Base-by-base conservation (phyloP, 2,888 invertebrate species). In the Gasteruption jaculator region DNA sequence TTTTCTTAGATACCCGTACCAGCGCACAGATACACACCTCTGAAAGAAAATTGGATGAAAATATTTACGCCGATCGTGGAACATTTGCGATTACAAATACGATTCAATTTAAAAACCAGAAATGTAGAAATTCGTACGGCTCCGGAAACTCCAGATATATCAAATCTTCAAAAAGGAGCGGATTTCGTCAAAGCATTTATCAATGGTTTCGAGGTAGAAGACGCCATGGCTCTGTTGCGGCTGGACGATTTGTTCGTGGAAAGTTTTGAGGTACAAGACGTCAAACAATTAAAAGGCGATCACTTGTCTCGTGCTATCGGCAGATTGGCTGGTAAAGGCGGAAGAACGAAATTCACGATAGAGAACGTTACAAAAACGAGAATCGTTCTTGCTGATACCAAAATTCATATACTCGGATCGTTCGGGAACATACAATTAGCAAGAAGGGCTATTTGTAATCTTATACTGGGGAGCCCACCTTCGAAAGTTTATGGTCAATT, bases 331-430 rank as follows among this genome's bases (percentile, higher is more conserved):
- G 99, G 99, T 1, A 96, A 97, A 75, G 91, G 92, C 15, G 96
- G 96, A 16, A 80, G 92, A 47, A 99, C 96, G 1, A 97, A 96
- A 70, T 95, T 90, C 65, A 95, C 96, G 0, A 97, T 99, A 59
- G 99, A 99, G 75, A 99, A 99, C 72, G 92, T 91, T 0, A 99
- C 97, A 0, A 96, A 95, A 75, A 97, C 97, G 0, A 82, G 99
- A 67, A 95, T 99, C 63, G 92, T 99, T 16, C 74, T 99, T 47
- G 97, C 97, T 14, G 96, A 97, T 65, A 85, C 87, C 15, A 95
- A 93, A 78, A 88, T 99, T 50, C 96, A 99, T 67, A 88, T 99
- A 53, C 76, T 99, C 48, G 99, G 99, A 31, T 95, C 96, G 57
- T 99, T 86, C 68, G 92, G 96, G 73, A 99, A 97, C 66, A 94